phyloP scores from a whole-genome alignment of 2,113 vertebrate species.

The Colossoma macropomum region DNA sequence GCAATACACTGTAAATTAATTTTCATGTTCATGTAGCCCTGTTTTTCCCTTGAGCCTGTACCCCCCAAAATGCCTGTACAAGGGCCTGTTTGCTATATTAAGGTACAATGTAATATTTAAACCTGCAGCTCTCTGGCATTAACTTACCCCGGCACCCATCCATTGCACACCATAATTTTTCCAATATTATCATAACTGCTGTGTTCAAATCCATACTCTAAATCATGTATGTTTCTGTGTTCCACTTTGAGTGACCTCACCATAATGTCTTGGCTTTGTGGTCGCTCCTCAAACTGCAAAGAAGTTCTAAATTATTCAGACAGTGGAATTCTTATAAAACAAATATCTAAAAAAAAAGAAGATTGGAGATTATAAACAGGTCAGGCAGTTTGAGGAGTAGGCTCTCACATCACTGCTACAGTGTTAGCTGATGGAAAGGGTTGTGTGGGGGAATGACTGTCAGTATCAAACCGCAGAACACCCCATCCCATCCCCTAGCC shows the following conservation, averaged over 20 bases:
- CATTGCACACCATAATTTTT: not conserved
- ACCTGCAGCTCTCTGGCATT: not conserved
- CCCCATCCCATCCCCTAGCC: conserved; percentile 38
- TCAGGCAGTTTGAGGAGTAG: conserved; percentile 20
- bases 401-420: conserved; percentile 39
- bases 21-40: too few relatives aligned
- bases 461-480: conserved; percentile 46
- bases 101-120: not conserved
- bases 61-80: too few relatives aligned
- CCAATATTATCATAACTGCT: not conserved
- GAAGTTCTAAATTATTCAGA: not conserved
- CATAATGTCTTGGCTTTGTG: not conserved
- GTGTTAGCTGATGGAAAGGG: conserved; percentile 41
- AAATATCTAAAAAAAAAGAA: too few relatives aligned
- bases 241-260: not conserved
- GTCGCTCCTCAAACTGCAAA: not conserved
- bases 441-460: conserved; percentile 51
- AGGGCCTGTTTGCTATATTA: too few relatives aligned
- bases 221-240: not conserved
- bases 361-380: conserved; percentile 15
- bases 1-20: too few relatives aligned
- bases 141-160: not conserved
- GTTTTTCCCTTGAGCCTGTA: too few relatives aligned
- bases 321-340: not conserved
- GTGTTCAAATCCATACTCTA: not conserved